Percentiles rank a stretch among this genome's conserved stretches.
Conservation (phyloP, 2,113 vertebrate species). For the Tor tambroides region DNA sequence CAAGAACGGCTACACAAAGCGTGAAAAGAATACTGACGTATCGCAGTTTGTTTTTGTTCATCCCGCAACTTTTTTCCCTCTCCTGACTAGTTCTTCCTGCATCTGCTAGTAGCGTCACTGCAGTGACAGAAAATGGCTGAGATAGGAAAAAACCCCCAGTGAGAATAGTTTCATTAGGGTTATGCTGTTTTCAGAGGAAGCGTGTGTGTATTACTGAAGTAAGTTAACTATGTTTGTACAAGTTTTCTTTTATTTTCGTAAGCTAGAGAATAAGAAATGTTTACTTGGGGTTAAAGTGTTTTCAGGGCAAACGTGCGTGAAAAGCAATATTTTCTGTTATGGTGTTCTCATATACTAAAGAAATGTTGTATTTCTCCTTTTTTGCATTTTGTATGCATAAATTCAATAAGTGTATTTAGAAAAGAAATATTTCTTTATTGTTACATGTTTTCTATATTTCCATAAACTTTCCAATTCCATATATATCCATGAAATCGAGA, state of each 20-base stretch:
- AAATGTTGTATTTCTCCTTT: background rate
- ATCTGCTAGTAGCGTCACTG: conserved; percentile 59
- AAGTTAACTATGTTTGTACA: background rate
- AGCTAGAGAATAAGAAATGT: background rate
- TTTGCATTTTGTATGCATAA: background rate
- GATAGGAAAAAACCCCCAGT: conserved; percentile 60
- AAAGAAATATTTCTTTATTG: background rate
- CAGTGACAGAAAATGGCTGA: conserved; percentile 72
- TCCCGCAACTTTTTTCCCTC: conserved; percentile 16
- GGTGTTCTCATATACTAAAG: background rate
- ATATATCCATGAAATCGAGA: background rate
- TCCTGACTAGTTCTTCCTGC: background rate
- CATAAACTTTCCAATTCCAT: background rate
- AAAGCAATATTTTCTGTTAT: background rate
- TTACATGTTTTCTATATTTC: background rate
- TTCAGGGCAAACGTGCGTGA: background rate
- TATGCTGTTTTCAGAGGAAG: background rate
- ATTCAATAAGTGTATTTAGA: background rate
- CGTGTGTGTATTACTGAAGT: background rate
- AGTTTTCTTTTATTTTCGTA: background rate
- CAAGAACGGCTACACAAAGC: background rate
- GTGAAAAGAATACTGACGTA: background rate
- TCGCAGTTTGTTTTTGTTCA: conserved; percentile 50
- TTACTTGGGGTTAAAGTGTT: background rate
- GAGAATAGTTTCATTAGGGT: background rate